Evolutionary conservation across 2,113 vertebrate genomes (phyloP).

Genomic region (Raja brachyura): DNA sequence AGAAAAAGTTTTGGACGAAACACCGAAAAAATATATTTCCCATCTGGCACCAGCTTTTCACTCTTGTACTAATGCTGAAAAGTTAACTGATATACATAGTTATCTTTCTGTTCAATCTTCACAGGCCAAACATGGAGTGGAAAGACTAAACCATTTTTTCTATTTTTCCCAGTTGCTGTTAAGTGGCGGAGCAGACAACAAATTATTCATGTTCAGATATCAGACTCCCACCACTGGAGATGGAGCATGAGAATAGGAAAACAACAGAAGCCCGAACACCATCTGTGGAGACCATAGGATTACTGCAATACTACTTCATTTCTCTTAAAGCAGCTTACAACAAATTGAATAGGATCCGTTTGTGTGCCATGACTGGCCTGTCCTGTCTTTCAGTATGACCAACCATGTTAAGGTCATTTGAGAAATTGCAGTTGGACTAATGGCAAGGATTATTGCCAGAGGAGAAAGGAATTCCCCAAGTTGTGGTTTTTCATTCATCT

Average conservation of each 20-base stretch:
- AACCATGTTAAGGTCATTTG: not conserved
- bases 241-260: conserved; percentile 62
- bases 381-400: not conserved
- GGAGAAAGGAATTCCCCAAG: not conserved
- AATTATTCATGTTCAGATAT: conserved; percentile 88
- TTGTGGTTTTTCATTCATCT: not conserved
- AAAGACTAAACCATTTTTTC: conserved; percentile 37
- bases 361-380: not conserved
- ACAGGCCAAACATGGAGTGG: not conserved
- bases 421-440: not conserved
- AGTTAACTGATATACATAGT: too few relatives aligned
- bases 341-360: conserved; percentile 23
- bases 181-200: conserved; percentile 95
- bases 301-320: not conserved
- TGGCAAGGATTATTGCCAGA: not conserved
- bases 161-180: conserved; percentile 69
- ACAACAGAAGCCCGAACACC: not conserved
- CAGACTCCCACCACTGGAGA: conserved; percentile 67
- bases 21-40: too few relatives aligned
- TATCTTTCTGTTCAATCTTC: too few relatives aligned
- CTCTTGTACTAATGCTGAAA: too few relatives aligned
- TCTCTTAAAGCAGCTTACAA: not conserved
- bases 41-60: too few relatives aligned
- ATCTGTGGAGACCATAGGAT: not conserved
- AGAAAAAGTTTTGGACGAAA: too few relatives aligned